Evolutionary conservation across 2,888 invertebrate genomes (phyloP), one percentile per base, ranked within the genome.

Genomic region (Prosapia bicincta): DNA sequence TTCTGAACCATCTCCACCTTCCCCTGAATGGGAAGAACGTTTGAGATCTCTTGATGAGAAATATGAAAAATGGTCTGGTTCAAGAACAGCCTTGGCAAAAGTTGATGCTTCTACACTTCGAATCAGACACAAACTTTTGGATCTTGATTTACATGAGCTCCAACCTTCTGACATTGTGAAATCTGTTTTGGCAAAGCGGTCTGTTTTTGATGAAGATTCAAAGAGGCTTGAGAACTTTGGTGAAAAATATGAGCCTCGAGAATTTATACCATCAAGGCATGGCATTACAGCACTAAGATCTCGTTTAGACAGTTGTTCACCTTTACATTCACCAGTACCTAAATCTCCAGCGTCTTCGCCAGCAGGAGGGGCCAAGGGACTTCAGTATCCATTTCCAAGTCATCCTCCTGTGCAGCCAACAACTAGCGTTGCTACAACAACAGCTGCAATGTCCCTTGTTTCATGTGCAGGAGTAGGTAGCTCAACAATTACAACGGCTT

Each of bases 161-260:
- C 95, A 97, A 84, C 97, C 97, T 0, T 97, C 97, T 26, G 97
- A 97, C 82, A 97, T 98, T 82, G 94, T 97, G 54, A 94, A 95
- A 83, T 95, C 96, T 26, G 90, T 98, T 81, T 88, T 98, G 82
- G 95, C 97, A 5, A 95, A 96, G 85, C 92, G 94, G 79, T 97
- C 96, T 72, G 95, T 98, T 73, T 98, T 98, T 85, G 98, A 98
- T 84, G 98, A 98, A 85, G 98, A 98, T 84, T 91, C 94, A 65
- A 96, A 97, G 85, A 89, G 98, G 38, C 87, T 98, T 76, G 97
- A 97, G 85, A 95, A 94, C 82, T 92, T 94, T 76, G 89, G 92
- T 83, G 91, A 96, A 85, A 91, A 95, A 86, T 91, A 95, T 86
- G 90, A 96, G 86, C 90, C 88, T 78, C 88, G 85, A 79, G 90